These are phyloP conservation scores for Podarcis cretensis DNA, from an alignment of 2,113 vertebrate species.

Conservation along the genomic window DNA sequence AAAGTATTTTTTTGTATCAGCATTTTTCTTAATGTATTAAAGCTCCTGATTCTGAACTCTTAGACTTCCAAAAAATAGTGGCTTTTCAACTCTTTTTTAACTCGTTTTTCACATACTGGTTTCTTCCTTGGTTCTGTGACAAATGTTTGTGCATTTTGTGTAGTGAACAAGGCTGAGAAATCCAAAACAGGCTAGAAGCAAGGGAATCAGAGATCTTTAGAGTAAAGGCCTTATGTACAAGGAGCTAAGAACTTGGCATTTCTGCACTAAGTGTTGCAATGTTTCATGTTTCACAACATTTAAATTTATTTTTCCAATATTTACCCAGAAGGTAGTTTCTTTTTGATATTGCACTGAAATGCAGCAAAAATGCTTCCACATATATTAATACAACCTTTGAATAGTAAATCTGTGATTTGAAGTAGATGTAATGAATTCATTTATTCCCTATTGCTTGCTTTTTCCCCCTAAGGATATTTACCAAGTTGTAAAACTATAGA, in stretches of 20 bases:
- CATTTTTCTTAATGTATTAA: not conserved
- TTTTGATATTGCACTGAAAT: not conserved
- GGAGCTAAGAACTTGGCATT: not conserved
- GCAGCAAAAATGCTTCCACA: not conserved
- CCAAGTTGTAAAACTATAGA: too few relatives aligned
- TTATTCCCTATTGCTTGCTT: not conserved
- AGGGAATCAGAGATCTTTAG: not conserved
- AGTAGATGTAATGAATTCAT: not conserved
- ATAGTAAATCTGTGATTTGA: not conserved
- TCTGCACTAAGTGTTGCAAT: not conserved
- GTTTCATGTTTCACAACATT: not conserved
- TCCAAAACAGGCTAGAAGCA: not conserved
- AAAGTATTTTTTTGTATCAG: not conserved
- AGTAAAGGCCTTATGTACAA: not conserved
- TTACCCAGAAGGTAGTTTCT: not conserved
- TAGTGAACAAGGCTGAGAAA: not conserved
- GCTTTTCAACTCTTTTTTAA: not conserved
- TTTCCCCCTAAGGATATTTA: too few relatives aligned
- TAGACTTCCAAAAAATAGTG: not conserved
- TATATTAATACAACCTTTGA: not conserved
- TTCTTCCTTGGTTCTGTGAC: not conserved
- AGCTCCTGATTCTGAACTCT: not conserved
- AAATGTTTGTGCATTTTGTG: not conserved
- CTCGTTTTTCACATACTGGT: not conserved
- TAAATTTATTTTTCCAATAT: not conserved